Percentiles rank a stretch among this genome's conserved stretches.
Evolutionary conservation across 2,888 invertebrate species (phyloP).

Genomic region (Dugesia japonica): DNA sequence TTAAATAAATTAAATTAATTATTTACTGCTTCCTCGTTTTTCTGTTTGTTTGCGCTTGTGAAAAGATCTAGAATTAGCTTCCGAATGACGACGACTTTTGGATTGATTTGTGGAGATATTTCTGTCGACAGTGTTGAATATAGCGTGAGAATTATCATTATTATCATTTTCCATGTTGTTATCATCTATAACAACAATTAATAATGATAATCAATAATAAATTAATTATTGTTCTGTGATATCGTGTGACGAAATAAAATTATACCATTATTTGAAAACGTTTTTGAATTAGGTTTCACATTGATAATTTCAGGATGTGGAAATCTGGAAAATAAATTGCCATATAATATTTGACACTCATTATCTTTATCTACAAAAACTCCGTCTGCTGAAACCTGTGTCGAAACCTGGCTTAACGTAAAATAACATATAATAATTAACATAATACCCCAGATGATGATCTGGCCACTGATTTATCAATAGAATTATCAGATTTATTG

Average conservation of each 20-base stretch:
- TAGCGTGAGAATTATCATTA: background rate
- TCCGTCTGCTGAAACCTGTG: background rate
- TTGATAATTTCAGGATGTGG: background rate
- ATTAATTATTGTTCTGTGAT: too few species aligned
- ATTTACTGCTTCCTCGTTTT: background rate
- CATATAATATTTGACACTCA: slow-evolving; percentile 2
- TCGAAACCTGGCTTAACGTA: background rate
- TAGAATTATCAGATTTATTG: background rate
- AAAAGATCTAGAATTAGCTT: background rate
- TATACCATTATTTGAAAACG: too few species aligned
- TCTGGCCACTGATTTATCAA: background rate
- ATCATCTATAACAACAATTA: too few species aligned
- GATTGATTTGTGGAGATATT: background rate
- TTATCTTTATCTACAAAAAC: background rate
- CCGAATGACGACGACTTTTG: background rate
- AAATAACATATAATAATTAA: background rate
- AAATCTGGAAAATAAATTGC: background rate
- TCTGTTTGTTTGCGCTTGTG: background rate
- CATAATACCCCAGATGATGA: background rate
- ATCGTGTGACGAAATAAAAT: too few species aligned
- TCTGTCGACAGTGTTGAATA: background rate
- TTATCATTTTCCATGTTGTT: too few species aligned
- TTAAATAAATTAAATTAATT: background rate
- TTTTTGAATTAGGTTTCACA: too few species aligned
- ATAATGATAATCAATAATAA: too few species aligned